Conservation (phyloP, 2,113 vertebrate species). For the Indicator maculatus region DNA sequence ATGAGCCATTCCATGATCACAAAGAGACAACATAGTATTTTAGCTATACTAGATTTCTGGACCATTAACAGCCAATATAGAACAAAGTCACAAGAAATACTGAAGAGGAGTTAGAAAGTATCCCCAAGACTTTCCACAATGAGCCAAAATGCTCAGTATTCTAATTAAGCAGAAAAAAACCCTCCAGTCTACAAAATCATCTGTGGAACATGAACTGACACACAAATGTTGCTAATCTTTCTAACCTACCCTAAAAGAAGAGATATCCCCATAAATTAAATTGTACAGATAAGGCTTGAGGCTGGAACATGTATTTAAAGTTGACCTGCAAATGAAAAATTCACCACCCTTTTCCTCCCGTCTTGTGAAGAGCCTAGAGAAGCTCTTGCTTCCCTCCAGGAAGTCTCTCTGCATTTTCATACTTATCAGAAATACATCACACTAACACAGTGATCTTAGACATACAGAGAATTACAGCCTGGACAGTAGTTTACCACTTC, state of each 20-base stretch:
- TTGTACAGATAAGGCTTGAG: constrained; percentile 36
- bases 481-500: background rate
- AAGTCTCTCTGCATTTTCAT: background rate
- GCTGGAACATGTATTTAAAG: constrained; percentile 64
- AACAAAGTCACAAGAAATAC: background rate
- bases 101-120: background rate
- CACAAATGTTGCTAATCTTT: background rate
- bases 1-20: background rate
- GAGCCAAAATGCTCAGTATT: background rate
- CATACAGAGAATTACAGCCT: background rate
- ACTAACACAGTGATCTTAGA: background rate
- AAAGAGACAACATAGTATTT: background rate
- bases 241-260: background rate
- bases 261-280: background rate
- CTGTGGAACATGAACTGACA: background rate
- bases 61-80: background rate
- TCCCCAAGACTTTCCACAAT: background rate
- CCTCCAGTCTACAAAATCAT: background rate
- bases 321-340: constrained; percentile 69
- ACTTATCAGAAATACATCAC: background rate
- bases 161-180: background rate
- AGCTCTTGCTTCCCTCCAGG: background rate
- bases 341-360: background rate
- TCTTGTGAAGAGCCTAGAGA: background rate
- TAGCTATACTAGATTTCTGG: background rate